Evolutionary conservation across 2,113 vertebrate genomes (phyloP).

Genomic region (Rostratula benghalensis): DNA sequence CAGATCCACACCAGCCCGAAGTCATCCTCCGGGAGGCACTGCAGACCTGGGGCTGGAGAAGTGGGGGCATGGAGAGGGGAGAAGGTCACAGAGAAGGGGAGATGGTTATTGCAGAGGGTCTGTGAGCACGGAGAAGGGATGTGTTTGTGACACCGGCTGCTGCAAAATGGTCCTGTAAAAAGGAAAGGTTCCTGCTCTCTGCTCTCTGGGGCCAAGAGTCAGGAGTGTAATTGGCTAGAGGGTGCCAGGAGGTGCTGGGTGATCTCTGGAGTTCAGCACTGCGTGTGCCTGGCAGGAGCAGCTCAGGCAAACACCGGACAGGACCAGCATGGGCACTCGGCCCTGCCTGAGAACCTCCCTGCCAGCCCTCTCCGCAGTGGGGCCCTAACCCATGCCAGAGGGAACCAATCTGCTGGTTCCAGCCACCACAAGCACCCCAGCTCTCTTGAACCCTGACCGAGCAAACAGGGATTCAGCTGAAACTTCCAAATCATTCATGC

Average conservation of each 20-base stretch:
- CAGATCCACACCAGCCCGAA: too few relatives aligned
- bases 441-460: neutral
- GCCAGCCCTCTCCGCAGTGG: neutral
- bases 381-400: accelerated
- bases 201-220: neutral
- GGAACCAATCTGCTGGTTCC: neutral
- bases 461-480: neutral
- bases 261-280: neutral
- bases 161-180: neutral
- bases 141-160: neutral
- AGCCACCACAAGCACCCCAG: neutral
- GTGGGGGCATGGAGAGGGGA: accelerated
- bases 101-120: too few relatives aligned
- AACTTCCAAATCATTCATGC: accelerated
- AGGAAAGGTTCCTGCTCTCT: neutral
- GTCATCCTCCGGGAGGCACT: neutral
- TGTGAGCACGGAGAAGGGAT: too few relatives aligned
- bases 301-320: neutral
- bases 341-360: neutral
- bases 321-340: neutral
- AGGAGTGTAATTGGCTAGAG: accelerated
- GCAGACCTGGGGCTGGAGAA: neutral
- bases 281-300: neutral
- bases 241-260: neutral
- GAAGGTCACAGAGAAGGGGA: neutral